Conservation (phyloP, 2,113 vertebrate species). For the Corynorhinus townsendii region DNA sequence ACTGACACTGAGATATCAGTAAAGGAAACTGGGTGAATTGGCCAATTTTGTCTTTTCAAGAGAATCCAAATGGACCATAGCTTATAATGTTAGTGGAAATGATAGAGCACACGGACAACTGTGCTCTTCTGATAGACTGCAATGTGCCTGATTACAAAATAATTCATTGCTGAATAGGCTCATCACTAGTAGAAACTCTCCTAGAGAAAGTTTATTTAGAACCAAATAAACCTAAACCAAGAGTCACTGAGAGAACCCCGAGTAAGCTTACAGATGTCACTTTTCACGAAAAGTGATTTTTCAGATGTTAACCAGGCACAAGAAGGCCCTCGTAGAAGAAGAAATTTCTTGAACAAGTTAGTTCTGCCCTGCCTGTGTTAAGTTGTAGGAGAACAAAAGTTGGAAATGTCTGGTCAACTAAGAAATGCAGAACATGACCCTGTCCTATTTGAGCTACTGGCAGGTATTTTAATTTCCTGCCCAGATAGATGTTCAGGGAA, state of each 20-base stretch:
- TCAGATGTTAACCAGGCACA: neutral
- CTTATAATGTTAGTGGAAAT: neutral
- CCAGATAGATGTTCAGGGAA: neutral
- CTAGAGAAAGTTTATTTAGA: neutral
- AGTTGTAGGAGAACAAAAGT: neutral
- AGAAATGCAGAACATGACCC: neutral
- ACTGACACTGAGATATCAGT: neutral
- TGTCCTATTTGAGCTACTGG: neutral
- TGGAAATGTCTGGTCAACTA: neutral
- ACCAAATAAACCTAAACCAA: constrained; percentile 23
- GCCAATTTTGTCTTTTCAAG: constrained; percentile 17
- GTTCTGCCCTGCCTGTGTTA: neutral
- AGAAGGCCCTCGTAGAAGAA: neutral
- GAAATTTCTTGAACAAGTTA: neutral
- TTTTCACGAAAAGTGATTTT: constrained; percentile 15
- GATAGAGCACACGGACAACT: neutral
- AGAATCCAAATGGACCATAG: neutral
- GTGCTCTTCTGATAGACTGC: neutral
- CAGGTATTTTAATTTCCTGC: neutral
- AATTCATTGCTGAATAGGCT: constrained; percentile 8
- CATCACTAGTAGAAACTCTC: neutral
- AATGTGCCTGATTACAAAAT: constrained; percentile 8
- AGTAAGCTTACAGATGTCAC: neutral
- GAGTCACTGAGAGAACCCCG: neutral
- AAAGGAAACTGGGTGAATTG: neutral